These are phyloP conservation scores for Trichonephila inaurata DNA, from an alignment of 1,140 invertebrate species.

Conservation along the genomic window DNA sequence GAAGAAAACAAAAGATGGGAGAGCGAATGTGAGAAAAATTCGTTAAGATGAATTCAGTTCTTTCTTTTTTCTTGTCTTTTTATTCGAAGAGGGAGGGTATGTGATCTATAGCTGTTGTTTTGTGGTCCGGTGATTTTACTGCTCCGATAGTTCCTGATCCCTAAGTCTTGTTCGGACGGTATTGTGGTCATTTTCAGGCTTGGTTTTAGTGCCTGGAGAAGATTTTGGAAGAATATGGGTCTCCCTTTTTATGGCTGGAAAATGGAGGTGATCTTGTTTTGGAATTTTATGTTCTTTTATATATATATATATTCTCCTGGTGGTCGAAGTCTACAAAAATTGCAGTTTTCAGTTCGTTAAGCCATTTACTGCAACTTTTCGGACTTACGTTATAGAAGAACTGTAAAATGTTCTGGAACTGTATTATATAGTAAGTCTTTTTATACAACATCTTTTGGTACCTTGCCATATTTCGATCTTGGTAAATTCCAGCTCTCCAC, in stretches of 20 bases:
- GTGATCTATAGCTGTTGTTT: slow-evolving; percentile 23
- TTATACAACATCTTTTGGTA: too few relatives aligned
- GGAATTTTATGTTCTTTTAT: neutral
- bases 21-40: slow-evolving; percentile 60
- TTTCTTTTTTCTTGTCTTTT: slow-evolving; percentile 13
- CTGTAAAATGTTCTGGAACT: too few relatives aligned
- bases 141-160: slow-evolving; percentile 17
- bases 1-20: slow-evolving; percentile 8
- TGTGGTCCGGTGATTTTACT: slow-evolving; percentile 2
- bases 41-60: slow-evolving; percentile 60
- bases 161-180: neutral
- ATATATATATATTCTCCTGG: too few relatives aligned
- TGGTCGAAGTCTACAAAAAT: too few relatives aligned
- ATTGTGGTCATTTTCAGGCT: neutral
- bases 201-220: neutral
- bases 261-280: slow-evolving; percentile 3
- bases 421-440: too few relatives aligned
- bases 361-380: too few relatives aligned
- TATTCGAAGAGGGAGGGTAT: neutral
- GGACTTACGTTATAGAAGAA: too few relatives aligned
- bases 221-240: neutral
- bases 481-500: too few relatives aligned
- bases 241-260: neutral
- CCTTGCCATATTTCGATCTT: too few relatives aligned
- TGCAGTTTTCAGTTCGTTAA: too few relatives aligned